phyloP scores from a whole-genome alignment of 2,113 vertebrate species.

The Eubucco bourcierii region DNA sequence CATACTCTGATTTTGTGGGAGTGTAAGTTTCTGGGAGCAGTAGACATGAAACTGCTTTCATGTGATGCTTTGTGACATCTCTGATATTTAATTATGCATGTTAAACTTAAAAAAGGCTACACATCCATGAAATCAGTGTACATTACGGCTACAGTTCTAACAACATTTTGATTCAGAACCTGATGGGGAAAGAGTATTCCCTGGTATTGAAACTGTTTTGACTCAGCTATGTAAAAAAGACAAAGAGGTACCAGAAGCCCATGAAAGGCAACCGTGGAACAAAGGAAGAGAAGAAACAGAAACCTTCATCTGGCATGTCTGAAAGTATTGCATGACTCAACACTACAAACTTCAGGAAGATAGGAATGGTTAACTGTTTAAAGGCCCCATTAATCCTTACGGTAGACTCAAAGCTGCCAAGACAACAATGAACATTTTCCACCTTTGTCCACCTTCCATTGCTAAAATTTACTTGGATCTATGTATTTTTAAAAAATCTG shows the following conservation, averaged over 20 bases:
- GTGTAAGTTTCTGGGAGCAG: background rate
- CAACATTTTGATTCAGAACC: background rate
- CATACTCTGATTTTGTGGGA: too few species aligned
- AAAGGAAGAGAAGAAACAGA: background rate
- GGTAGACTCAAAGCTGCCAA: background rate
- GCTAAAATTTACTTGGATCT: background rate
- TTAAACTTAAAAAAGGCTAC: background rate
- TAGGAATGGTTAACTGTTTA: background rate
- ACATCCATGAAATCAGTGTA: background rate
- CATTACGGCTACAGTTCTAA: background rate
- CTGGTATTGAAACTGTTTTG: background rate
- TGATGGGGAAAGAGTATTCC: background rate
- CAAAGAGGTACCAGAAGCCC: background rate
- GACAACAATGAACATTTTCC: background rate
- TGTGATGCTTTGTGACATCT: background rate
- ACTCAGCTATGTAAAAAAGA: background rate
- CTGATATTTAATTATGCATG: background rate
- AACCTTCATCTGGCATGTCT: background rate
- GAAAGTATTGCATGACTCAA: background rate
- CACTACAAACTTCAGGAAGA: background rate
- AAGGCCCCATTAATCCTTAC: background rate
- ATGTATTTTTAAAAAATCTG: background rate
- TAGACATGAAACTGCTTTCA: background rate
- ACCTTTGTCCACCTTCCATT: background rate
- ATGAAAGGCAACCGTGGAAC: background rate